Conservation (phyloP, 2,888 invertebrate genomes). For the Zhuqinia jingwanae region DNA sequence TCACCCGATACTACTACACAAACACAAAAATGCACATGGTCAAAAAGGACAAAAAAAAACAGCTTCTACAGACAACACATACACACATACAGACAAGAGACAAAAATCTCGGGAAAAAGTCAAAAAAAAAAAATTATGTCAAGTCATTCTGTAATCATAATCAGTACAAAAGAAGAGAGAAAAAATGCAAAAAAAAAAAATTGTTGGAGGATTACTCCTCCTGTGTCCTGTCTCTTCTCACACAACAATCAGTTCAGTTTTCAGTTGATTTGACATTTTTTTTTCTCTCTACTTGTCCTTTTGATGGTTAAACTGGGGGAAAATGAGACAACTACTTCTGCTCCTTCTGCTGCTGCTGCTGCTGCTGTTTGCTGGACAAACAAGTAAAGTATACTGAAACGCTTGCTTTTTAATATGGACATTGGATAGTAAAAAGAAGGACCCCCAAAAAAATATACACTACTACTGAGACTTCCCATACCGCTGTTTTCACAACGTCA, state of each 20-base stretch:
- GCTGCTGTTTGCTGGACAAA: no score
- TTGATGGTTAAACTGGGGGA: no score
- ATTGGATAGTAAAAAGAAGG: neutral
- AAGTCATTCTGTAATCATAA: conserved; percentile 69
- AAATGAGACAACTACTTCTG: no score
- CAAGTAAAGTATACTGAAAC: no score
- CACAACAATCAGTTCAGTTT: no score
- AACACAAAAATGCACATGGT: neutral
- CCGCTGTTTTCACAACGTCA: conserved; percentile 22
- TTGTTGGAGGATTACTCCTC: neutral
- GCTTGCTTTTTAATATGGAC: no score
- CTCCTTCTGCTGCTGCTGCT: no score
- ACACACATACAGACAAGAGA: neutral
- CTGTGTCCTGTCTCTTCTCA: neutral
- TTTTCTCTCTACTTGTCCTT: no score
- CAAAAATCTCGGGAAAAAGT: conserved; percentile 18
- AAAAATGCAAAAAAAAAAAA: conserved; percentile 2
- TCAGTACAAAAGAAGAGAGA: neutral
- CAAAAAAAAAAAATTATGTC: conserved; percentile 61
- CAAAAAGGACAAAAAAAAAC: neutral
- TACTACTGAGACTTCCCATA: neutral
- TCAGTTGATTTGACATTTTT: neutral
- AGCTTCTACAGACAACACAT: neutral
- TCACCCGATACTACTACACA: conserved; percentile 27
- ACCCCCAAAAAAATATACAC: neutral